phyloP scores from a whole-genome alignment of 2,797 vertebrate species.

The Phoeniculus purpureus region DNA sequence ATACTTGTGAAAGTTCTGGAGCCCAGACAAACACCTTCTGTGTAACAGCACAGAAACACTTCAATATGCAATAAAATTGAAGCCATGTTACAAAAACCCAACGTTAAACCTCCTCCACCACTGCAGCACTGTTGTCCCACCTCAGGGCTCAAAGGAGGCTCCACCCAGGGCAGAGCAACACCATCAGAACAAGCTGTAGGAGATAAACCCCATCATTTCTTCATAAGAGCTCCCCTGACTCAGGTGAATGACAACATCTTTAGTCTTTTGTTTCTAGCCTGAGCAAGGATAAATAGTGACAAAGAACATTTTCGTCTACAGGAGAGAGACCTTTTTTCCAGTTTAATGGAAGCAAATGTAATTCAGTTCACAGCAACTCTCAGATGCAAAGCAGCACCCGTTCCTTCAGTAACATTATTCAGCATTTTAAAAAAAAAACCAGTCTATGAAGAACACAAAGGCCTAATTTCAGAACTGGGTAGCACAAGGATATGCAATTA shows the following conservation, averaged over 20 bases:
- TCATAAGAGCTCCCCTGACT: neutral
- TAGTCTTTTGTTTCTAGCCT: neutral
- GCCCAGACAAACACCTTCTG: neutral
- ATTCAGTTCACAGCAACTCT: neutral
- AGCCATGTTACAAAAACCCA: accelerated
- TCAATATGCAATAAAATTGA: neutral
- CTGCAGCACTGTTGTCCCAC: accelerated
- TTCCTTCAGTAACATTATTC: neutral
- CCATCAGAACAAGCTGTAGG: neutral
- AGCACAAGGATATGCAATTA: neutral
- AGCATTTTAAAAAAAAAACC: neutral
- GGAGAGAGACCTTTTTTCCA: neutral
- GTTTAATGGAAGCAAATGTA: neutral
- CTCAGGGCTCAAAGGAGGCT: accelerated
- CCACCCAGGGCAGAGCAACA: neutral
- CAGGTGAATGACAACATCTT: neutral
- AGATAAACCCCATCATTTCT: neutral
- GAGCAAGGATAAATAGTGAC: neutral
- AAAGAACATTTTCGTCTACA: neutral
- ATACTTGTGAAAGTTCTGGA: neutral
- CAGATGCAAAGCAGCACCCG: neutral
- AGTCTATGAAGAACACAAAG: slow-evolving; percentile 35
- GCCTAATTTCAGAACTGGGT: slow-evolving; percentile 38
- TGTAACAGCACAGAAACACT: neutral
- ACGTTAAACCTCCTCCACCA: accelerated